A percentile compares a stretch with the other conserved stretches of the same genome.
These are phyloP conservation scores for Pseudochaenichthys georgianus DNA, from an alignment of 2,797 vertebrate species.

Conservation along the genomic window DNA sequence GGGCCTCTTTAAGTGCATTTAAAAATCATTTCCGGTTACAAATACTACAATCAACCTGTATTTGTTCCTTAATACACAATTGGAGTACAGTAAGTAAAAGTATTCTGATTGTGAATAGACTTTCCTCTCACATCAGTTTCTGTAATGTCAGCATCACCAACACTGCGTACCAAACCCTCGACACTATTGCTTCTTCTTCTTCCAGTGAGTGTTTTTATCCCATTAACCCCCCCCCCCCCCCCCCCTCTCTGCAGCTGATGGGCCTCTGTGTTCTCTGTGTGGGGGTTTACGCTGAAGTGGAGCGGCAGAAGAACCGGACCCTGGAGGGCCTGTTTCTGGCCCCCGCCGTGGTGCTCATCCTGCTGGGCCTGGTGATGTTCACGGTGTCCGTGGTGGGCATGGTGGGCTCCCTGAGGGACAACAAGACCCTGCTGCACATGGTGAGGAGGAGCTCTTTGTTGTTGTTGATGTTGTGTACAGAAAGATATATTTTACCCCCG, in stretches of 20 bases:
- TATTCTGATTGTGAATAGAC: too few relatives aligned
- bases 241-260: constrained; percentile 84
- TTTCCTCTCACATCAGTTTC: too few relatives aligned
- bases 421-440: constrained; percentile 89
- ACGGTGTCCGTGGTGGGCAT: constrained; percentile 90
- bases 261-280: constrained; percentile 90
- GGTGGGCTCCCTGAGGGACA: constrained; percentile 93
- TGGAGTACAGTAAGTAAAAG: too few relatives aligned
- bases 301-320: constrained; percentile 91
- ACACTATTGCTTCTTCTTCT: neutral
- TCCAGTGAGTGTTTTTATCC: neutral
- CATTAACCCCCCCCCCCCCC: neutral
- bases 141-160: neutral
- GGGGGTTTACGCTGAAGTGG: constrained; percentile 92
- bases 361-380: constrained; percentile 91
- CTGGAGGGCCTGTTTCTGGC: constrained; percentile 92
- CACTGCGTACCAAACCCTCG: neutral
- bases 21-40: too few relatives aligned
- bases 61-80: too few relatives aligned
- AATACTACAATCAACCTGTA: too few relatives aligned
- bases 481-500: too few relatives aligned
- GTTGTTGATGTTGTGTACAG: too few relatives aligned
- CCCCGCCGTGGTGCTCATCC: constrained; percentile 90
- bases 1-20: too few relatives aligned
- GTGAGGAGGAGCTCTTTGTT: constrained; percentile 60